Evolutionary conservation across 2,888 invertebrate genomes (phyloP), one percentile per base, ranked within the genome.

Genomic region (Melinopterus prodromus): DNA sequence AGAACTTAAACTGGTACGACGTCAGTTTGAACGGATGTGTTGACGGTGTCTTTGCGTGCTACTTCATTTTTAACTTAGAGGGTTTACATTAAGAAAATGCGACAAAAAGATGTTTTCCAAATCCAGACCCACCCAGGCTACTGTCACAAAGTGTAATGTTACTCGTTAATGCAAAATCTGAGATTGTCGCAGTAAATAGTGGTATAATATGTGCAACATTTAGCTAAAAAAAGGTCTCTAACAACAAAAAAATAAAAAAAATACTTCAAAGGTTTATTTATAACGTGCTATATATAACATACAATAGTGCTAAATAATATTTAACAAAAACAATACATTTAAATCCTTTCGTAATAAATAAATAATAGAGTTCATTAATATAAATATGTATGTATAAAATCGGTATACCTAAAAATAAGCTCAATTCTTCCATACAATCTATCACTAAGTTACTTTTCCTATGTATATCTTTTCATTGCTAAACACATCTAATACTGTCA

Each of bases 11-110:
- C 86, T 74, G 16, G 70, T 80, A 82, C 83, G 12, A 79, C 70
- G 69, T 82, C 83, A 9, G 82, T 78, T 77, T 80, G 81, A 12
- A 84, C 80, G 6, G 71, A 83, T 70, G 85, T 84, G 9, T 86
- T 86, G 70, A 84, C 84, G 0, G 86, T 85, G 77, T 89, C 89
- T 81, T 88, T 88, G 78, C 85, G 86, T 0, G 87, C 87, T 78
- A 85, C 82, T n/a, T 86, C 85, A 14, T 87, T 26, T 26, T 26
- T 1, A 1, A 26, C 26, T 26, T 26, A 3, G 3, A 26, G 26
- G 26, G 26, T 1, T 26, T 26, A 26, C 26, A 2, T 2, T 26
- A 26, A 26, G 26, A 26, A 26, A 26, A 26, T 26, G 26, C 26
- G 2, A 26, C 2, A 2, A 26, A 26, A 26, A 26, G 26, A 26